Percentiles rank a stretch among this genome's conserved stretches.
Evolutionary conservation across 1,140 invertebrate species (phyloP).

Genomic region (Condylostylus longicornis): DNA sequence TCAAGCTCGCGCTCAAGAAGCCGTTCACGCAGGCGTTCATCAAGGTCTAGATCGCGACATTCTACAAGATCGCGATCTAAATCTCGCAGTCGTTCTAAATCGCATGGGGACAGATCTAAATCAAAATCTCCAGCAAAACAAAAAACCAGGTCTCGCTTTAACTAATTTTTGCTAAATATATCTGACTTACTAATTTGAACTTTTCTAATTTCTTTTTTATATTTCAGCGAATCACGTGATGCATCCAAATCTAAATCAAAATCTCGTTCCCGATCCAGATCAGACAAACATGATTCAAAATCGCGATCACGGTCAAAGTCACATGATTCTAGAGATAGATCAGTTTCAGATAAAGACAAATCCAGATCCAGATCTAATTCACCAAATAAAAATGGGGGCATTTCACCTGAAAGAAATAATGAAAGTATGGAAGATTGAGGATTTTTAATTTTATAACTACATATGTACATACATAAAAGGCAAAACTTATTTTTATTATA

Average conservation of each 20-base stretch:
- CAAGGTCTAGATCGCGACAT: constrained; percentile 44
- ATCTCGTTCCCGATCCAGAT: constrained; percentile 21
- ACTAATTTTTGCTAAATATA: not conserved
- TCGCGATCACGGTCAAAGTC: constrained; percentile 15
- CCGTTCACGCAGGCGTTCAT: constrained; percentile 50
- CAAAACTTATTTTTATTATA: too few species aligned
- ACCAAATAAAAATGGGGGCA: constrained; percentile 34
- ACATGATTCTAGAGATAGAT: constrained; percentile 10
- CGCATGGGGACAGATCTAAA: constrained; percentile 44
- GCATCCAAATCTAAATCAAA: constrained; percentile 36
- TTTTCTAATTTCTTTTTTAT: not conserved
- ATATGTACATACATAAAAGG: too few species aligned
- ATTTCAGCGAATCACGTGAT: constrained; percentile 6
- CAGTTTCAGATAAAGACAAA: too few species aligned
- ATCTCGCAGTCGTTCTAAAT: constrained; percentile 50
- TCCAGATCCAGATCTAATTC: constrained; percentile 31
- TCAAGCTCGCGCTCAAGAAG: constrained; percentile 56
- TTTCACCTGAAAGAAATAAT: constrained; percentile 29
- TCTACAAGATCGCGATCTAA: constrained; percentile 49
- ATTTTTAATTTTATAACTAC: too few species aligned
- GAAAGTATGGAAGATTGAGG: constrained; percentile 30
- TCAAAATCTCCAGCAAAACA: constrained; percentile 55
- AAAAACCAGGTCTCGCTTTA: constrained; percentile 33
- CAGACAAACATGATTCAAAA: constrained; percentile 13
- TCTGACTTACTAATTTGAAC: not conserved